Evolutionary conservation across 2,113 vertebrate genomes (phyloP).

Genomic region (Clarias batrachus): DNA sequence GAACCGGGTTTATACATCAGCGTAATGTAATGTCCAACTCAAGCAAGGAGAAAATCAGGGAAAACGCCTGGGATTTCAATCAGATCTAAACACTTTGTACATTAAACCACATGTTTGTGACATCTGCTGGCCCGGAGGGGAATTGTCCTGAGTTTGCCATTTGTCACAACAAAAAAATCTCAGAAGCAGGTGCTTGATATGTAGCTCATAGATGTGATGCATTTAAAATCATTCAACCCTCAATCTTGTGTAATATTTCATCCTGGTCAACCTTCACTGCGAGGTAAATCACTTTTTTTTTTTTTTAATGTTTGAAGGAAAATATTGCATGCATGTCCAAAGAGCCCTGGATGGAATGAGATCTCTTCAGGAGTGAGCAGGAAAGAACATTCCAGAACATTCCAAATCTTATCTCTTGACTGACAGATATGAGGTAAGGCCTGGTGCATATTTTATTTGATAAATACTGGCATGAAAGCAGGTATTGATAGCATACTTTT

Average conservation of each 20-base stretch:
- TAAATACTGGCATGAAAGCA: neutral
- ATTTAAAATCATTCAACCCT: neutral
- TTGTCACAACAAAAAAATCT: neutral
- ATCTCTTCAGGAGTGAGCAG: neutral
- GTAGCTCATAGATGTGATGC: neutral
- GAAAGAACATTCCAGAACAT: neutral
- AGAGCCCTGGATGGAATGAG: neutral
- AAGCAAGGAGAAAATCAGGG: too few relatives aligned
- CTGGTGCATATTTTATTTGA: neutral
- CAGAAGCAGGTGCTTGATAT: neutral
- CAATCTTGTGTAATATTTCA: neutral
- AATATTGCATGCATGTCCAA: neutral
- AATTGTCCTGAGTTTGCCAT: neutral
- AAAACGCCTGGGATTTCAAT: too few relatives aligned
- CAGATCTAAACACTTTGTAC: too few relatives aligned
- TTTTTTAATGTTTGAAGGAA: neutral
- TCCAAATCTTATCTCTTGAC: neutral
- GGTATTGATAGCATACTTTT: neutral
- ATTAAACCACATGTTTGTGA: neutral
- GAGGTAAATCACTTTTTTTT: neutral
- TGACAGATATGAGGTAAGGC: neutral
- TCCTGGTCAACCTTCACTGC: neutral
- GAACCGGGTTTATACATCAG: neutral
- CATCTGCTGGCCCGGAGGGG: conserved; percentile 4
- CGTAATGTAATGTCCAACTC: neutral